A percentile compares a stretch with the other conserved stretches of the same genome.
Conservation (phyloP, 2,113 vertebrate genomes). For the Halichoerus grypus region DNA sequence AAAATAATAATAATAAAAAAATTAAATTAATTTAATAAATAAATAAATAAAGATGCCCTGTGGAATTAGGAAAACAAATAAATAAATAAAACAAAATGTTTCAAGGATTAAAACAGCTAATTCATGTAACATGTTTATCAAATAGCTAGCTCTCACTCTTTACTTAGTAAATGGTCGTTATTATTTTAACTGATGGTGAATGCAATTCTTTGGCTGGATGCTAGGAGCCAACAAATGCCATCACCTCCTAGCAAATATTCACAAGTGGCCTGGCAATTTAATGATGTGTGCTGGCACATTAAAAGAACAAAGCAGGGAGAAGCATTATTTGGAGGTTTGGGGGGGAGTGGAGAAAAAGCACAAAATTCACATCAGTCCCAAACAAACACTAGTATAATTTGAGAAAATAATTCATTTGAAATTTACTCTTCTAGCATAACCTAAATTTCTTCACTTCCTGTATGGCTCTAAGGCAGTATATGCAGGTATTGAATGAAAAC, state of each 20-base stretch:
- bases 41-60: neutral
- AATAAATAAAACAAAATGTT: neutral
- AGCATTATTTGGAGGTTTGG: neutral
- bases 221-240: neutral
- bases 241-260: neutral
- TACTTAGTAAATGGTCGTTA: neutral
- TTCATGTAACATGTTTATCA: neutral
- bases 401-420: neutral
- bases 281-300: neutral
- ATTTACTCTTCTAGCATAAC: neutral
- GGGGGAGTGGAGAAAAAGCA: accelerated
- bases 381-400: neutral
- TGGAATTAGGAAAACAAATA: neutral
- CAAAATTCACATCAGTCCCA: neutral
- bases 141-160: neutral
- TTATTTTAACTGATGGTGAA: neutral
- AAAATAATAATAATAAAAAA: neutral
- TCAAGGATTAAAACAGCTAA: neutral
- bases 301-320: neutral
- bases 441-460: neutral
- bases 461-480: neutral
- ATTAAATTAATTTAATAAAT: neutral
- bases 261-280: neutral
- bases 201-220: neutral
- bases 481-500: neutral